These are phyloP conservation scores for Phataginus tricuspis DNA, from an alignment of 2,797 vertebrate genomes.

Conservation along the genomic window DNA sequence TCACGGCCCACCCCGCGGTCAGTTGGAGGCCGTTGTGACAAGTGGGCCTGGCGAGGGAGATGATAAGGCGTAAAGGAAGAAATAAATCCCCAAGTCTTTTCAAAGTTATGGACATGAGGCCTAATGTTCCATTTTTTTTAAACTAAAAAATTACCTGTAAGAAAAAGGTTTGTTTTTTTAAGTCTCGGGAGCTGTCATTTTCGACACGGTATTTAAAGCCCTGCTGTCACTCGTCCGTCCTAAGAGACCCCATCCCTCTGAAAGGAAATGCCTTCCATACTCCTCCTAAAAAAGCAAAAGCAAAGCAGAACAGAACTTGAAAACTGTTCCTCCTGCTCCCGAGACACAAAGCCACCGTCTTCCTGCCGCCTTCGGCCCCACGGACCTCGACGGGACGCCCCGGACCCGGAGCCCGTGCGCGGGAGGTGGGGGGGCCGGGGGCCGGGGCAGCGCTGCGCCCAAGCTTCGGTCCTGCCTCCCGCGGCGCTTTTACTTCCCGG, in stretches of 20 bases:
- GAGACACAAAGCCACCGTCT: background rate
- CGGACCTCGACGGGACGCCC: background rate
- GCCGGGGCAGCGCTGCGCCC: background rate
- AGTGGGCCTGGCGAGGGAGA: background rate
- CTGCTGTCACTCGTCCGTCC: background rate
- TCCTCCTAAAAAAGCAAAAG: conserved; percentile 26
- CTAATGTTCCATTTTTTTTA: background rate
- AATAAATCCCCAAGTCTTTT: background rate
- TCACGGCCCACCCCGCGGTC: background rate
- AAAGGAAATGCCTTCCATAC: conserved; percentile 42
- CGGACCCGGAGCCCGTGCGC: background rate
- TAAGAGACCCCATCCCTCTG: background rate
- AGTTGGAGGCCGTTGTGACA: background rate
- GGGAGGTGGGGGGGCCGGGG: background rate
- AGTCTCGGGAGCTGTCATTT: conserved; percentile 19
- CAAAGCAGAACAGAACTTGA: conserved; percentile 54
- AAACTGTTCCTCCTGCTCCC: background rate
- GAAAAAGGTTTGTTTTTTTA: conserved; percentile 53
- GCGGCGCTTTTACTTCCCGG: background rate
- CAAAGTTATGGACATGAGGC: background rate
- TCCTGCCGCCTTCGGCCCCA: background rate
- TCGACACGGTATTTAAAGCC: conserved; percentile 47
- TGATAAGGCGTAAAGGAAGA: background rate
- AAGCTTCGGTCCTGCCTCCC: background rate
- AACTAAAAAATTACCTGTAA: conserved; percentile 5